Conservation (phyloP, 2,797 vertebrate genomes). For the Neopelma chrysocephalum region DNA sequence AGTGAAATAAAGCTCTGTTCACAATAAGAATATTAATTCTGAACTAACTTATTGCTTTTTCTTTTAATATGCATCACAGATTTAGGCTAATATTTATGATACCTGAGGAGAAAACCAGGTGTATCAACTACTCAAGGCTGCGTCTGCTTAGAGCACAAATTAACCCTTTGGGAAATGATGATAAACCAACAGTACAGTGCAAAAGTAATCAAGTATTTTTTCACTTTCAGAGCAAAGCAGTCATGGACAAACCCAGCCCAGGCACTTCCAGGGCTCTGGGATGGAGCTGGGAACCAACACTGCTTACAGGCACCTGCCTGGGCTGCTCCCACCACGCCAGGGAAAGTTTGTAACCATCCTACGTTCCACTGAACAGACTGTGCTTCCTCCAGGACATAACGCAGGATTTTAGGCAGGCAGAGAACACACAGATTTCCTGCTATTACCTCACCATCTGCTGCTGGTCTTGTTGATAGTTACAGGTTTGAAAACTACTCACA, state of each 20-base stretch:
- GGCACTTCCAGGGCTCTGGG: not conserved
- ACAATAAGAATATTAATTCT: not conserved
- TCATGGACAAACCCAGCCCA: not conserved
- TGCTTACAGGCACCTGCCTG: not conserved
- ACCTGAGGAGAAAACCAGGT: not conserved
- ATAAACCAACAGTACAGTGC: not conserved
- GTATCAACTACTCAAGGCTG: not conserved
- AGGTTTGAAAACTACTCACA: not conserved
- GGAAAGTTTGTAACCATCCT: not conserved
- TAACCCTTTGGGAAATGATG: not conserved
- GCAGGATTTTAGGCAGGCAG: not conserved
- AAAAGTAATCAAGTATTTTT: not conserved
- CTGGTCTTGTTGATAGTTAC: not conserved
- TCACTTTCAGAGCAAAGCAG: not conserved
- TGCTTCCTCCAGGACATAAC: not conserved
- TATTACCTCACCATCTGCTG: not conserved
- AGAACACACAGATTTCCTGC: not conserved
- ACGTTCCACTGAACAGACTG: not conserved
- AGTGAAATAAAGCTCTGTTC: not conserved
- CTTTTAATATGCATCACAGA: not conserved
- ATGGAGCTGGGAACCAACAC: not conserved
- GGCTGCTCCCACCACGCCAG: not conserved
- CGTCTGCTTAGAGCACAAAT: not conserved
- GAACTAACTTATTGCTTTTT: not conserved
- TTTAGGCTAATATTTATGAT: not conserved